Evolutionary conservation across 2,888 invertebrate species (phyloP).

Genomic region (Linnaemya tessellans): DNA sequence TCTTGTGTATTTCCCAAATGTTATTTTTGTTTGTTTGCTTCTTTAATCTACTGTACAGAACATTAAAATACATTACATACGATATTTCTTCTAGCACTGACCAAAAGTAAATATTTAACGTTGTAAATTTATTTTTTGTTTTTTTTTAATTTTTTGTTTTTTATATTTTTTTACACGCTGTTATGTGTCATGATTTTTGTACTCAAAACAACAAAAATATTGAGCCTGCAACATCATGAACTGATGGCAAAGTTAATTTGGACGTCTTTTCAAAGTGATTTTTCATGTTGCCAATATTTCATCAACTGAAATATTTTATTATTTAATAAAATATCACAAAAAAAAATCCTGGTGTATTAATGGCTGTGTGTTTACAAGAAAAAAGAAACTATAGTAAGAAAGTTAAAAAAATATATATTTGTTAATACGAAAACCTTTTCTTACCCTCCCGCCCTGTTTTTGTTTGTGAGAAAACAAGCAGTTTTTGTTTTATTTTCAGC

Average conservation of each 20-base stretch:
- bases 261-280: constrained; percentile 68
- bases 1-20: too few relatives aligned
- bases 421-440: neutral
- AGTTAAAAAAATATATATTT: neutral
- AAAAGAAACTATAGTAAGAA: neutral
- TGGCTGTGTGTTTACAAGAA: neutral
- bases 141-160: too few relatives aligned
- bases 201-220: neutral
- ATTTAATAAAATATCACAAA: constrained; percentile 58
- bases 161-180: too few relatives aligned
- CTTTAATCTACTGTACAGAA: too few relatives aligned
- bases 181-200: neutral
- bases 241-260: constrained; percentile 64
- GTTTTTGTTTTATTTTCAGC: neutral
- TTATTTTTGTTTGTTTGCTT: too few relatives aligned
- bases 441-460: neutral
- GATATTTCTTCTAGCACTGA: too few relatives aligned
- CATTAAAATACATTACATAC: too few relatives aligned
- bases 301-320: constrained; percentile 63
- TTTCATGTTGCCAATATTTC: constrained; percentile 70
- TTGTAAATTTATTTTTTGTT: too few relatives aligned
- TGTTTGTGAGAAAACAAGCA: constrained; percentile 1
- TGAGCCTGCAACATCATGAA: constrained; percentile 38
- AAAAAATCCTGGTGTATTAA: constrained; percentile 13
- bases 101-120: too few relatives aligned